Evolutionary conservation across 2,888 invertebrate genomes (phyloP).

Genomic region (Norana najaformis): DNA sequence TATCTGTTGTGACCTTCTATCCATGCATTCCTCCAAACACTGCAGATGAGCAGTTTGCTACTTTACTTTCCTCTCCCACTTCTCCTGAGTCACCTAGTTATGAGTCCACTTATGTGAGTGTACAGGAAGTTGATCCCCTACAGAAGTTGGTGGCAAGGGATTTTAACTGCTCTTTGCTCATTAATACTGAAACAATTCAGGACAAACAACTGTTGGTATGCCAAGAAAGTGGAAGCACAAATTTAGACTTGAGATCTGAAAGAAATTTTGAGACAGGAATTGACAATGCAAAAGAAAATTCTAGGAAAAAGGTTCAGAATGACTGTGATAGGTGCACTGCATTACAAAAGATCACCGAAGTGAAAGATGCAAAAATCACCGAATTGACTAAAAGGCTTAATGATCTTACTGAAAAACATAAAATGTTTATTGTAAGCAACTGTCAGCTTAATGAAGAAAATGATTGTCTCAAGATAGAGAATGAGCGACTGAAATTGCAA

Average conservation of each 20-base stretch:
- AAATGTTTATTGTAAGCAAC: constrained; percentile 6
- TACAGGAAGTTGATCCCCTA: constrained; percentile 4
- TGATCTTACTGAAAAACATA: background rate
- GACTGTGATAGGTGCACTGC: background rate
- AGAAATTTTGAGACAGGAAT: background rate
- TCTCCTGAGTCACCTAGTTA: too few species aligned
- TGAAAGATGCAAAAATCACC: background rate
- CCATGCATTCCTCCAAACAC: background rate
- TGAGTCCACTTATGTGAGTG: background rate
- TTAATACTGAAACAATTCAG: background rate
- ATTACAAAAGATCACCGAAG: constrained; percentile 1
- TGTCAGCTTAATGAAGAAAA: constrained; percentile 7
- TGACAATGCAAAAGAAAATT: background rate
- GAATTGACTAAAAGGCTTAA: background rate
- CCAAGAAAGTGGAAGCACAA: background rate
- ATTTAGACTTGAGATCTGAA: background rate
- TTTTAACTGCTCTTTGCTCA: background rate
- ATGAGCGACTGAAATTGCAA: background rate
- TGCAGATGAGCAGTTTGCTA: background rate
- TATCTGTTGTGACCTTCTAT: background rate
- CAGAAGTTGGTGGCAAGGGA: background rate
- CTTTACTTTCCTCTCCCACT: background rate
- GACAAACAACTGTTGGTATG: background rate
- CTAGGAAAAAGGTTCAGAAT: background rate
- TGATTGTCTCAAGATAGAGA: background rate